Evolutionary conservation across 1,140 invertebrate species (phyloP).

Genomic region (Zaprionus capensis): DNA sequence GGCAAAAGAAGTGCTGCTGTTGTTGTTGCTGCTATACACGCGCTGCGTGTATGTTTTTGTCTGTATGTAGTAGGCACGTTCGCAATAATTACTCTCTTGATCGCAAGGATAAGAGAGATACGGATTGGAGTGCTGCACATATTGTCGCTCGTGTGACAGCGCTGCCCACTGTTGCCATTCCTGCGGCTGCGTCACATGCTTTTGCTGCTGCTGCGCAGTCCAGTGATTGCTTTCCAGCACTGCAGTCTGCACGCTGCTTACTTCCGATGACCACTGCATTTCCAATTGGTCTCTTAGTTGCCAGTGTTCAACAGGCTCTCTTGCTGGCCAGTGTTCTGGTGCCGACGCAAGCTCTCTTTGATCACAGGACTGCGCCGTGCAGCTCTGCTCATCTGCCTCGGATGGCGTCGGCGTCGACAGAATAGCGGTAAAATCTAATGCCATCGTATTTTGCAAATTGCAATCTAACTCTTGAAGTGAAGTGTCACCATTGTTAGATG

Average conservation of each 20-base stretch:
- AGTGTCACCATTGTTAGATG: neutral
- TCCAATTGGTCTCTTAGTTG: neutral
- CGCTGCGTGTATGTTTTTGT: conserved; percentile 3
- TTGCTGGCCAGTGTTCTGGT: neutral
- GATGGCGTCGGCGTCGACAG: neutral
- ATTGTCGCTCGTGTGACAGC: neutral
- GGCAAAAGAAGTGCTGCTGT: neutral
- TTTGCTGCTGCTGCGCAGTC: neutral
- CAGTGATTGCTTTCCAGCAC: neutral
- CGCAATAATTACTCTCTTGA: neutral
- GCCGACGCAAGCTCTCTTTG: neutral
- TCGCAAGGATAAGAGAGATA: neutral
- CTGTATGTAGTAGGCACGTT: neutral
- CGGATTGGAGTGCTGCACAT: neutral
- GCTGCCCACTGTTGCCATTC: neutral
- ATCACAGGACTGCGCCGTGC: neutral
- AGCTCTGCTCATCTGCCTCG: neutral
- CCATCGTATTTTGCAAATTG: neutral
- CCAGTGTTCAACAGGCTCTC: neutral
- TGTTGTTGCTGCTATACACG: neutral
- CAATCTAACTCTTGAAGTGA: neutral
- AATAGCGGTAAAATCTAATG: neutral
- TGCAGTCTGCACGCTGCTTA: neutral
- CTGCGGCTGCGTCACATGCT: neutral
- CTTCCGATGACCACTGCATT: neutral